These are phyloP conservation scores for Cynodonichthys magdalenae DNA, from an alignment of 2,797 vertebrate species.

Conservation along the genomic window DNA sequence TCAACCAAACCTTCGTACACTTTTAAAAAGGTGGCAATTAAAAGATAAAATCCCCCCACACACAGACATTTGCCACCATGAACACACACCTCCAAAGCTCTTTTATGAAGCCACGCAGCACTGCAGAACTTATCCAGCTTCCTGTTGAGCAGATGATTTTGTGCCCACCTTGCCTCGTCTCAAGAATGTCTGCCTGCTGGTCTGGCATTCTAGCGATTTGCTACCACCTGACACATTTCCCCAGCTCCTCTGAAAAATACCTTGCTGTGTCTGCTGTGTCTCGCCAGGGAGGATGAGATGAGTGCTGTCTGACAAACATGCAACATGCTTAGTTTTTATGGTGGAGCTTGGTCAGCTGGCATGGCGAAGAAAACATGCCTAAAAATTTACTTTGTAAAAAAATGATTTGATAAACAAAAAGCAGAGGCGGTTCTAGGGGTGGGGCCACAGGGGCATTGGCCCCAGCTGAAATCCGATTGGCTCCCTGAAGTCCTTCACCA, in stretches of 20 bases:
- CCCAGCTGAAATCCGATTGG: too few relatives aligned
- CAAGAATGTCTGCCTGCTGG: constrained; percentile 59
- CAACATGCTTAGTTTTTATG: constrained; percentile 37
- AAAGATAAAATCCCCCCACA: too few relatives aligned
- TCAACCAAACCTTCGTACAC: constrained; percentile 8
- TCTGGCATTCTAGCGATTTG: constrained; percentile 57
- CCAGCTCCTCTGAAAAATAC: constrained; percentile 37
- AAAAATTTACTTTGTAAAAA: constrained; percentile 15
- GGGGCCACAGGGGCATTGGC: too few relatives aligned
- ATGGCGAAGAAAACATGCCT: not conserved
- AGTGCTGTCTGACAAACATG: constrained; percentile 40
- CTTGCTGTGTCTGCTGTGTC: constrained; percentile 48
- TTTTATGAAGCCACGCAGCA: constrained; percentile 17
- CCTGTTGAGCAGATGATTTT: constrained; percentile 55
- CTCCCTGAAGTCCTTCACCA: too few relatives aligned
- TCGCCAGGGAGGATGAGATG: constrained; percentile 30
- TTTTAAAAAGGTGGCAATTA: not conserved
- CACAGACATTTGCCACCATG: not conserved
- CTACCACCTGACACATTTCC: constrained; percentile 60
- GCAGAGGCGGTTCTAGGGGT: too few relatives aligned
- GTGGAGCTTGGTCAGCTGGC: constrained; percentile 28
- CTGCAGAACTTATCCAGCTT: constrained; percentile 38
- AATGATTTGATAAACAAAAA: too few relatives aligned
- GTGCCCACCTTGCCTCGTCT: constrained; percentile 51
- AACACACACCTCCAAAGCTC: constrained; percentile 11